Evolutionary conservation across 2,113 vertebrate genomes (phyloP), one percentile per base, ranked within the genome.

Genomic region (Oryzias curvinotus): DNA sequence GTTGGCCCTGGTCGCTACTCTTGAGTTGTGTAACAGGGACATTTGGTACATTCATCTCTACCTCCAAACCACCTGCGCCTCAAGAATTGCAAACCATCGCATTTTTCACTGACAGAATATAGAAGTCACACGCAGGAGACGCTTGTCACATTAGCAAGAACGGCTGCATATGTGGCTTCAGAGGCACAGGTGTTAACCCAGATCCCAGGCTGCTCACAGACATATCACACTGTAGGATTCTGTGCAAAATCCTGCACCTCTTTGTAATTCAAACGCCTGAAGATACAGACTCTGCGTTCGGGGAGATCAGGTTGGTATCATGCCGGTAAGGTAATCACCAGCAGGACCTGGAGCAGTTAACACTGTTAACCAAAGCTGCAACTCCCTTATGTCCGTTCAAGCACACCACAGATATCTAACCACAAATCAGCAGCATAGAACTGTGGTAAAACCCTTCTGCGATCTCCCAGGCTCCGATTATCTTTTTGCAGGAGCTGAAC

Each of bases 41-140:
- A 82, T 81, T 87, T 85, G 78, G 62, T 68, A 68, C 75, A 84
- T 82, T 82, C 76, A 69, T 78, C 84, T 81, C 71, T 58, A 73
- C 65, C 70, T 72, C 71, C 25, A 1, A 76, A 64, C 72, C 81
- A 84, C 77, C 82, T 87, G 84, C 68, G 81, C 66, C 57, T 68
- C 73, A 58, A 67, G 57, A 75, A 68, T 57, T 73, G 78, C 73
- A 76, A 74, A 76, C 70, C 69, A 49, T 76, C 62, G 13, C 54
- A 21, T 71, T 74, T 56, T 67, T 67, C 77, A 56, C 51, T 54
- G 50, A 57, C 64, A 65, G 73, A 77, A 63, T 66, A 78, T 56
- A 70, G 62, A 57, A 48, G 57, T 75, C 70, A 70, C 73, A 62
- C 21, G 14, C 64, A 71, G 66, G 23, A 60, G 54, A 73, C 71